A percentile compares a stretch with the other conserved stretches of the same genome.
Evolutionary conservation across 2,888 invertebrate species (phyloP).

Genomic region (Lamellibrachia columna): DNA sequence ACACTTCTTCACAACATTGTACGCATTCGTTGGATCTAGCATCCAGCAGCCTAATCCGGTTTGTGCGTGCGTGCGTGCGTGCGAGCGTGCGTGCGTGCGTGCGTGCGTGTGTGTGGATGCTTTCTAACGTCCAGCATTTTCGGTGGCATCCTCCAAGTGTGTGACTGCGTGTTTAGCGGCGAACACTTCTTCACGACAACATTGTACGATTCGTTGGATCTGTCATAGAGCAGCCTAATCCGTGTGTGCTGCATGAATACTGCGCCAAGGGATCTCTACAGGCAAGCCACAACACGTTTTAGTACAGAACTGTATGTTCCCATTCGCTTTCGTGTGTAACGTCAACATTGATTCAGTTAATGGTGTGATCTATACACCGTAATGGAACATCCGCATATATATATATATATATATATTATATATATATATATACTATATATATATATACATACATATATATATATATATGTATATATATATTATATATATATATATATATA

Average conservation of each 20-base stretch:
- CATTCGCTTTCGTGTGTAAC: no score
- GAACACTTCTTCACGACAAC: conserved; percentile 83
- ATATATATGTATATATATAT: no score
- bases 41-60: conserved; percentile 78
- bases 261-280: conserved; percentile 83
- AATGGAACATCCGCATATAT: not conserved
- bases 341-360: not conserved
- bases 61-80: no score
- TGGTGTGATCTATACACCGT: no score
- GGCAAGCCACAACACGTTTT: conserved; percentile 35
- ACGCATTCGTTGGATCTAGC: conserved; percentile 84
- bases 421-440: no score
- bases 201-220: conserved; percentile 85
- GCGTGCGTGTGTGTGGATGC: no score
- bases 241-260: conserved; percentile 86
- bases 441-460: not conserved
- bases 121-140: no score
- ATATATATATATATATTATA: not conserved
- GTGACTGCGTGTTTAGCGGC: conserved; percentile 27
- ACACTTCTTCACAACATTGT: conserved; percentile 86
- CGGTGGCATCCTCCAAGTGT: not conserved
- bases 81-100: no score
- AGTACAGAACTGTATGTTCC: no score
- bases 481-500: no score
- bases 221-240: conserved; percentile 81